Conservation (phyloP, 2,113 vertebrate species). For the Grammomys dolichurus region DNA sequence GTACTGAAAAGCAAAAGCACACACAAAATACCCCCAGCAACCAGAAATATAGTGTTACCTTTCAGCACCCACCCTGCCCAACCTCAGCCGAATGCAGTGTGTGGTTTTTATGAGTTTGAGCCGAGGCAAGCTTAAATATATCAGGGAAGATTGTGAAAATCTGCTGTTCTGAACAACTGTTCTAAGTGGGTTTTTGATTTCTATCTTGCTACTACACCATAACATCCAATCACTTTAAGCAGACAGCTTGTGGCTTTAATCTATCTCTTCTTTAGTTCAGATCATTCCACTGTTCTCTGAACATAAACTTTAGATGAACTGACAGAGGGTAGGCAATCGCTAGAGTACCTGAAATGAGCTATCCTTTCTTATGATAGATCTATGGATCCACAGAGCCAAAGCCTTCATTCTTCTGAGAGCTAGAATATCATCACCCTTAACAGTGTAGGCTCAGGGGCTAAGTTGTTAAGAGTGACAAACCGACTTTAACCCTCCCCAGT, state of each 20-base stretch:
- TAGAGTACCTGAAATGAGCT: slow-evolving; percentile 71
- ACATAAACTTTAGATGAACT: slow-evolving; percentile 69
- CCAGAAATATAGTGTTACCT: background rate
- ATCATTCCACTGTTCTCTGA: slow-evolving; percentile 70
- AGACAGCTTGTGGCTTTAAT: slow-evolving; percentile 8
- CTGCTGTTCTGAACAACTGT: slow-evolving; percentile 35
- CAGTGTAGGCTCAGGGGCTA: background rate
- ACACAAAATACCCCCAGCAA: background rate
- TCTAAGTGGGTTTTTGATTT: slow-evolving; percentile 65
- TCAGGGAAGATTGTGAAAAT: slow-evolving; percentile 17
- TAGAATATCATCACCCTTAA: background rate
- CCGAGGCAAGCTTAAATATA: background rate
- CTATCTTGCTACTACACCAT: background rate
- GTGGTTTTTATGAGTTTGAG: background rate
- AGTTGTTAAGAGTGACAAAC: background rate
- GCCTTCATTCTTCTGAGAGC: background rate
- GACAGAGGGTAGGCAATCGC: slow-evolving; percentile 55
- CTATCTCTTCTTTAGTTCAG: background rate
- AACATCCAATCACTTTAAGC: slow-evolving; percentile 57
- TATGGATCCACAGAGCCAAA: background rate
- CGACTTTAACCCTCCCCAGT: background rate
- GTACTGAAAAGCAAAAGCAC: background rate
- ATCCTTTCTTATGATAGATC: slow-evolving; percentile 64
- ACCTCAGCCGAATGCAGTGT: background rate
- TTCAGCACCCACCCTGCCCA: background rate